These are phyloP conservation scores for Aphidoletes aphidimyza DNA, from an alignment of 2,888 invertebrate genomes.

Conservation along the genomic window DNA sequence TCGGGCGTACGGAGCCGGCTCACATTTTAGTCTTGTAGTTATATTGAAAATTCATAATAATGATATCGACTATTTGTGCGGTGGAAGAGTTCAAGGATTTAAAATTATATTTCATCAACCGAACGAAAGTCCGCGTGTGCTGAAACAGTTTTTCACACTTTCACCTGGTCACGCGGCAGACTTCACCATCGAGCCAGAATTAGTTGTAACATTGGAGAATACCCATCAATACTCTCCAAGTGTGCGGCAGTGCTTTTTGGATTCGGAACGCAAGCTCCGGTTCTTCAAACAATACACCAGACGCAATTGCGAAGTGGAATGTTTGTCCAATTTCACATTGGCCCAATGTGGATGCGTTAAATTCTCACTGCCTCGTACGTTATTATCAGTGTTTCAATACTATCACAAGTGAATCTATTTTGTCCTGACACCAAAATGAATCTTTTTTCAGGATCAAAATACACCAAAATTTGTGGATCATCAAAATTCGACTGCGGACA, in stretches of 20 bases:
- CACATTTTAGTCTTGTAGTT: constrained; percentile 73
- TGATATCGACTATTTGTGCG: constrained; percentile 77
- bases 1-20: constrained; percentile 74
- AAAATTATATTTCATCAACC: constrained; percentile 74
- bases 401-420: too few species aligned
- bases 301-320: constrained; percentile 78
- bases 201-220: constrained; percentile 78
- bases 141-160: constrained; percentile 76
- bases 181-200: constrained; percentile 77
- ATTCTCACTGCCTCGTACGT: constrained; percentile 72
- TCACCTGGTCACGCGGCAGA: constrained; percentile 77
- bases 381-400: not conserved
- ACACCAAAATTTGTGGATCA: too few species aligned
- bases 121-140: constrained; percentile 72
- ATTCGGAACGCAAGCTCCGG: constrained; percentile 70
- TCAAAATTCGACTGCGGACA: too few species aligned
- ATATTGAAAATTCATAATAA: constrained; percentile 70
- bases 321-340: constrained; percentile 75
- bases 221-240: constrained; percentile 61
- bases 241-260: constrained; percentile 73
- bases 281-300: constrained; percentile 76
- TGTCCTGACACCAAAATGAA: too few species aligned
- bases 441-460: too few species aligned
- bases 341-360: constrained; percentile 74
- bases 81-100: constrained; percentile 76